Conservation (phyloP, 2,113 vertebrate genomes). For the Perca flavescens region DNA sequence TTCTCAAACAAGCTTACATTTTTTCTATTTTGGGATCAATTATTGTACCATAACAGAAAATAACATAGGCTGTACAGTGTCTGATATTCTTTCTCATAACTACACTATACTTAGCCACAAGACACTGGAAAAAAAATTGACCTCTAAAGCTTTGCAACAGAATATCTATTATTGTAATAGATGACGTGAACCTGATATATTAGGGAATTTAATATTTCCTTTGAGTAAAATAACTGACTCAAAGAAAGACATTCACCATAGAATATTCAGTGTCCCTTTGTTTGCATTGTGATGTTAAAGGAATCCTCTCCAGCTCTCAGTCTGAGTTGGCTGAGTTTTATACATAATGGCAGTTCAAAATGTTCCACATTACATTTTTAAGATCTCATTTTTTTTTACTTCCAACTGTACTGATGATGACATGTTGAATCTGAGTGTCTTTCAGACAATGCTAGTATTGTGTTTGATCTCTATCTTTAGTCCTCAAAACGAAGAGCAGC, state of each 20-base stretch:
- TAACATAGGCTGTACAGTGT: not conserved
- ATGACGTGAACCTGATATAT: conserved; percentile 16
- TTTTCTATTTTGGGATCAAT: conserved; percentile 31
- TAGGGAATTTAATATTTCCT: conserved; percentile 4
- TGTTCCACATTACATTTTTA: conserved; percentile 25
- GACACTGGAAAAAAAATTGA: conserved; percentile 8
- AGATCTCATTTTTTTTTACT: conserved; percentile 13
- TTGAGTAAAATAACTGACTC: conserved; percentile 28
- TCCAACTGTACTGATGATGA: conserved; percentile 18
- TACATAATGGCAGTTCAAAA: conserved; percentile 23
- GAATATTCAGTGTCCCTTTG: conserved; percentile 25
- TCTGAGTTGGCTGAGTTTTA: conserved; percentile 14
- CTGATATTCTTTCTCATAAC: conserved; percentile 5
- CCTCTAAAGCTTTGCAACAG: not conserved
- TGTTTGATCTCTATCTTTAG: conserved; percentile 34
- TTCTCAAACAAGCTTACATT: not conserved
- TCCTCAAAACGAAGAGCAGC: conserved; percentile 24
- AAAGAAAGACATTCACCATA: not conserved
- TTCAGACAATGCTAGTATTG: conserved; percentile 15
- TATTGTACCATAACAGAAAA: conserved; percentile 15
- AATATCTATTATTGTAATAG: not conserved
- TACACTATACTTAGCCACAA: not conserved
- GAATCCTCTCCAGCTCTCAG: conserved; percentile 15
- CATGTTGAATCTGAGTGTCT: conserved; percentile 24
- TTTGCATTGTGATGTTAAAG: conserved; percentile 21